Evolutionary conservation across 2,888 invertebrate species (phyloP).

Genomic region (Dichetophora obliterata): DNA sequence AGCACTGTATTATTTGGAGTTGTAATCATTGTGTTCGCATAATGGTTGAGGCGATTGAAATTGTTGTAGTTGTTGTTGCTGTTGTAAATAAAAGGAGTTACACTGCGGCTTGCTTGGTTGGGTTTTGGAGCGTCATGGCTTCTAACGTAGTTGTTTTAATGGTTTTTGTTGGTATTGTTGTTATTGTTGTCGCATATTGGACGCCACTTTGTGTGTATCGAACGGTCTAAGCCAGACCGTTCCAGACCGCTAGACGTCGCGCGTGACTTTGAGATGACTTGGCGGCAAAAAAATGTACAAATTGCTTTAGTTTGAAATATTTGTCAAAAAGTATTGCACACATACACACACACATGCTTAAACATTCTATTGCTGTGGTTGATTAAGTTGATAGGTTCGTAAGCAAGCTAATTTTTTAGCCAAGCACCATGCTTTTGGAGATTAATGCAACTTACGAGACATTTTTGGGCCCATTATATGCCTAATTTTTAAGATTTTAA

Average conservation of each 20-base stretch:
- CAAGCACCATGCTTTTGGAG: too few species aligned
- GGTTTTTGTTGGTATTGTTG: background rate
- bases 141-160: background rate
- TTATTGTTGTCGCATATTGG: background rate
- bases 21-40: background rate
- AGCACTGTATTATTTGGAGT: background rate
- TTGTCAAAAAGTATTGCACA: too few species aligned
- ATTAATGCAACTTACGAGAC: too few species aligned
- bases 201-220: background rate
- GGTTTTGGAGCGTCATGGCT: background rate
- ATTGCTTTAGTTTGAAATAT: too few species aligned
- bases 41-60: constrained; percentile 30
- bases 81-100: background rate
- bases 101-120: background rate
- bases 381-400: too few species aligned
- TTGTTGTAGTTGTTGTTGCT: too few species aligned
- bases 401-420: too few species aligned
- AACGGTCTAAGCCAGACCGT: too few species aligned
- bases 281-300: background rate
- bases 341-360: too few species aligned
- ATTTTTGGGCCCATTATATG: too few species aligned
- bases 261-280: background rate
- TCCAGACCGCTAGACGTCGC: constrained; percentile 12
- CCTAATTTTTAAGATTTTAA: too few species aligned
- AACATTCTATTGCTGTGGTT: too few species aligned